Base-by-base conservation (phyloP, 2,888 invertebrate genomes). In the Torymus aiolomorphi region DNA sequence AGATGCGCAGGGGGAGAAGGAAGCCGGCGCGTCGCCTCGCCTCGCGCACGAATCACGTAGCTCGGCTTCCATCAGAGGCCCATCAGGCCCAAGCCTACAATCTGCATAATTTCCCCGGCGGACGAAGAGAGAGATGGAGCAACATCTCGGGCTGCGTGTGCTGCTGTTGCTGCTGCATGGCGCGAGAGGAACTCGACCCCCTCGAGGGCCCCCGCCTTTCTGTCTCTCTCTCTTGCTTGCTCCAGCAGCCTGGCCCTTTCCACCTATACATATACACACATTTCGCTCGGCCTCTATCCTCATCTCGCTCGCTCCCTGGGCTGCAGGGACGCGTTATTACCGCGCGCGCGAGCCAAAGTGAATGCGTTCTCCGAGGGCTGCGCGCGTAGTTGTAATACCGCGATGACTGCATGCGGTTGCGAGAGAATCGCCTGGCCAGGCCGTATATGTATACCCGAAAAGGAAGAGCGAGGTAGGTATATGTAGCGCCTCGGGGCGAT, bases 101-200 rank as follows among this genome's bases (percentile, higher is more conserved):
- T 89, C 89, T 89, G 88, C 89, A 89, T 89, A 89, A 89, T 89
- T 89, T 85, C 85, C 86, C 85, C 86, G 83, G 83, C 87, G 86
- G 87, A 24, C 24, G 24, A 24, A 24, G 24, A 24, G 24, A 24
- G 24, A 24, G 24, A 24, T 24, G 24, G 24, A 24, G 24, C 24
- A 24, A 24, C 24, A 24, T 24, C 24, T 24, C 24, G 3, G 24
- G 24, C 24, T 24, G 24, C 24, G 24, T 24, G 24, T 24, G 24
- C 24, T 24, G 24, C 24, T 24, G 24, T 3, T 24, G 24, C 24
- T 2, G 24, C 24, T 24, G 3, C 24, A 24, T n/a, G n/a, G 83
- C 79, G 69, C 76, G 42, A 76, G 82, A 81, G 79, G 82, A 83
- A 83, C 81, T 82, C 79, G 82, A 83, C 83, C 84, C 65, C 82